Base-by-base conservation (phyloP, 1,140 invertebrate genomes). In the Drosophila lacertosa region DNA sequence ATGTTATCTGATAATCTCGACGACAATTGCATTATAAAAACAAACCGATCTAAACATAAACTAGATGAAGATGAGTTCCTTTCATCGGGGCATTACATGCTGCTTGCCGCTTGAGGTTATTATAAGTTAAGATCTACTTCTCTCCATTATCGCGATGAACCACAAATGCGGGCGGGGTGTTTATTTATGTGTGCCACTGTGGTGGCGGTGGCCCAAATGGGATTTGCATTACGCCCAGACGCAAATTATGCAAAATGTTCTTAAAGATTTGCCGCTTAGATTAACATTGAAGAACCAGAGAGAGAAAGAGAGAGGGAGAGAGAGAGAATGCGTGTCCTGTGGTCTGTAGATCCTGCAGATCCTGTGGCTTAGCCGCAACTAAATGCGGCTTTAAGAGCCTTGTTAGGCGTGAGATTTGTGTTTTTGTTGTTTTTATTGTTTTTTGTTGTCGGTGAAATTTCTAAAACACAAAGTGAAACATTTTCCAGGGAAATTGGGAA, bases 371-470 rank as follows among this genome's bases (percentile, higher is more conserved):
- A 86, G 81, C 77, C 73, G 44, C 69, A 81, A 67, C 81, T 86
- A 86, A 88, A 88, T 86, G 74, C 81, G 77, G 81, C 74, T 81
- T 81, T 86, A 88, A 88, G 70, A 54, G 54, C 53, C 69, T 77
- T 73, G 77, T 81, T 86, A 86, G 81, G 81, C 81, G 81, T 86
- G 82, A 88, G 81, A 86, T 88, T 86, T 86, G 75, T 50, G 32
- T 64, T 64, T 37, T 47, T n/a, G n/a, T n/a, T n/a, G n/a, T n/a
- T n/a, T n/a, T n/a, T n/a, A n/a, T n/a, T n/a, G n/a, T n/a, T n/a
- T 20, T 9, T 7, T 51, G 29, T 15, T 70, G 80, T 80, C 81
- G 81, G 81, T 73, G 48, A 74, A 74, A 81, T 77, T 84, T 86
- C 81, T n/a, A n/a, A 86, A 83, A 84, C 57, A 66, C 59, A 29